Evolutionary conservation across 2,888 invertebrate genomes (phyloP).

Genomic region (Rhamphomyia laevipes): DNA sequence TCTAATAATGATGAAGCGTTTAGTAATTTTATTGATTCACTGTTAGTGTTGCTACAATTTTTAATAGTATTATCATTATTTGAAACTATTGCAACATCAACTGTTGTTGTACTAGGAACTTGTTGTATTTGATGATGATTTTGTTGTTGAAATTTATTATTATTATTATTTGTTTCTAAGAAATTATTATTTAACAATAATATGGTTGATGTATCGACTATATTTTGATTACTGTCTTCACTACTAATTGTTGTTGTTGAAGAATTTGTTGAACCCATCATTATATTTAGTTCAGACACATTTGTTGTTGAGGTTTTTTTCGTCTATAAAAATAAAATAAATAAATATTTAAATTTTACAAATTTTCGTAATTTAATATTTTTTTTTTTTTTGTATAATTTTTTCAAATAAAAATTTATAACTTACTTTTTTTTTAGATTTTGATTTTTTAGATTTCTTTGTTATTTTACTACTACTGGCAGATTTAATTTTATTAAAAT

Average conservation of each 20-base stretch:
- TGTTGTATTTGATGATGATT: constrained; percentile 4
- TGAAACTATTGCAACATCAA: neutral
- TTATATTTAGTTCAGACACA: neutral
- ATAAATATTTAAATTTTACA: no score
- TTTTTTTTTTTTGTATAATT: neutral
- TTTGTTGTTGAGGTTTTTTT: neutral
- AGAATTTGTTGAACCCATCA: neutral
- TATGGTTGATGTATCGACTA: neutral
- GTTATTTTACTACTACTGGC: neutral
- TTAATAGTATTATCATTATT: neutral
- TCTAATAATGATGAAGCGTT: constrained; percentile 8
- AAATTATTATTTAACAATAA: constrained; percentile 3
- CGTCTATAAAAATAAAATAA: no score
- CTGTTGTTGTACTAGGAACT: constrained; percentile 5
- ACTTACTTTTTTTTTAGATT: neutral
- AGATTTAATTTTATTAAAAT: neutral
- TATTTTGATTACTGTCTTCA: constrained; percentile 4
- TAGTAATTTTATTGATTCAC: constrained; percentile 25
- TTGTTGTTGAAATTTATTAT: constrained; percentile 1
- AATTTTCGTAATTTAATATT: neutral
- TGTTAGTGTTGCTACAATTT: neutral
- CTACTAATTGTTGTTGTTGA: neutral
- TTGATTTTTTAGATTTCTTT: neutral
- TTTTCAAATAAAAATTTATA: no score
- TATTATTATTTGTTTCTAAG: constrained; percentile 1